Percentiles rank a stretch among this genome's conserved stretches.
Conservation (phyloP, 2,113 vertebrate genomes). For the Erythrolamprus reginae region DNA sequence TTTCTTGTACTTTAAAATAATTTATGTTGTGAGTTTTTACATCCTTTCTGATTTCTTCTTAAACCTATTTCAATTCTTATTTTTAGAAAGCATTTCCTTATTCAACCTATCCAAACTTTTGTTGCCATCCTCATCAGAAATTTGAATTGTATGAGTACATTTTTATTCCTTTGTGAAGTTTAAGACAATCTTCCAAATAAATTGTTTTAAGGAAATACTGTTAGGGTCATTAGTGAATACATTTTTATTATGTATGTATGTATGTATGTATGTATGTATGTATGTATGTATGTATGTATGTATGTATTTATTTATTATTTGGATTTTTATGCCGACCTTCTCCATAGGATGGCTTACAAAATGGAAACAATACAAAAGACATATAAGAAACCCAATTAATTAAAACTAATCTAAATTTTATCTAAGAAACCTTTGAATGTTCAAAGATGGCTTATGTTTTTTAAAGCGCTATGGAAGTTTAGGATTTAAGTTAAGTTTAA, state of each 20-base stretch:
- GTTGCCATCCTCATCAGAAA: neutral
- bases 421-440: too few relatives aligned
- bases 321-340: too few relatives aligned
- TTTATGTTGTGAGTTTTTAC: slow-evolving; percentile 19
- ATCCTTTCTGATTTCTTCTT: slow-evolving; percentile 20
- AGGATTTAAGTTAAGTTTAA: too few relatives aligned
- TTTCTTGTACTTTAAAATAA: neutral
- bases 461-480: neutral
- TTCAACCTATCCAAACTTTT: neutral
- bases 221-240: neutral
- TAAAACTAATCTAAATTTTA: too few relatives aligned
- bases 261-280: too few relatives aligned
- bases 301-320: too few relatives aligned
- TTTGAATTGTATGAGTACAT: neutral
- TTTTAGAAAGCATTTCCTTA: neutral
- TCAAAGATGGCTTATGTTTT: neutral
- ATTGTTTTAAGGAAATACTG: neutral
- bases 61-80: neutral
- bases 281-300: too few relatives aligned
- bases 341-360: too few relatives aligned
- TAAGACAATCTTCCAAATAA: neutral
- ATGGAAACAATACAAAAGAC: too few relatives aligned
- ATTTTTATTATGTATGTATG: too few relatives aligned
- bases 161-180: neutral
- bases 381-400: too few relatives aligned